Conservation (phyloP, 2,797 vertebrate genomes). For the Tamandua tetradactyla region DNA sequence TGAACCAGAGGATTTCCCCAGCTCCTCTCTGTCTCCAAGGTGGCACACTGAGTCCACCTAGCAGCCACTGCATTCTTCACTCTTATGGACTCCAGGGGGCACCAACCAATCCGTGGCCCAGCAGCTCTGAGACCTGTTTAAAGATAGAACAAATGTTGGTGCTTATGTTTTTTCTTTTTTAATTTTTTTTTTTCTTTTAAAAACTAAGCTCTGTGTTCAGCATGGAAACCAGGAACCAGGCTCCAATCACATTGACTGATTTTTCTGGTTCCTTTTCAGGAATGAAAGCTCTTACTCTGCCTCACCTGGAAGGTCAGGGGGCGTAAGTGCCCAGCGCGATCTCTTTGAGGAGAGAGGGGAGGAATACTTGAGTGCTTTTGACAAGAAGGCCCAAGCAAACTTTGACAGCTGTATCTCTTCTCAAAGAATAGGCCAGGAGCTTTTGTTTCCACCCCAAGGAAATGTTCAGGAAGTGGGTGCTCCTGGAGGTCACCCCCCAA, state of each 20-base stretch:
- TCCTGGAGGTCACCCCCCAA: slow-evolving; percentile 80
- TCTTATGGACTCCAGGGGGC: slow-evolving; percentile 57
- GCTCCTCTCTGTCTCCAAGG: slow-evolving; percentile 51
- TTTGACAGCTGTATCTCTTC: slow-evolving; percentile 85
- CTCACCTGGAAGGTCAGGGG: slow-evolving; percentile 83
- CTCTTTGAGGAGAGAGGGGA: slow-evolving; percentile 91
- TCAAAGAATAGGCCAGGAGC: slow-evolving; percentile 85
- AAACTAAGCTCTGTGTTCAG: slow-evolving; percentile 73
- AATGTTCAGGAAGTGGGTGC: slow-evolving; percentile 85
- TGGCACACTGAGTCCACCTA: not conserved
- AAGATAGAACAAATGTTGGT: slow-evolving; percentile 70
- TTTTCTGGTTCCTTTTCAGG: slow-evolving; percentile 86
- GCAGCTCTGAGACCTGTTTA: slow-evolving; percentile 59
- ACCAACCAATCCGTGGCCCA: not conserved
- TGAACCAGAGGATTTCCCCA: slow-evolving; percentile 37
- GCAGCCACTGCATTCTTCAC: slow-evolving; percentile 10
- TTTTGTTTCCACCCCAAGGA: slow-evolving; percentile 86
- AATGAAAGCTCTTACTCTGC: slow-evolving; percentile 87
- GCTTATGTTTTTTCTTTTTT: slow-evolving; percentile 60
- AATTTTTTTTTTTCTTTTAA: slow-evolving; percentile 59
- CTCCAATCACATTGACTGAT: slow-evolving; percentile 77
- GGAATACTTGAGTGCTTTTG: slow-evolving; percentile 90
- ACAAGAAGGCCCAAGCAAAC: slow-evolving; percentile 86
- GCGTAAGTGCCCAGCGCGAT: slow-evolving; percentile 86
- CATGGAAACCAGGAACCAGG: slow-evolving; percentile 67